Base-by-base conservation (phyloP, 2,888 invertebrate genomes). In the Parapristionchus giblindavisi region DNA sequence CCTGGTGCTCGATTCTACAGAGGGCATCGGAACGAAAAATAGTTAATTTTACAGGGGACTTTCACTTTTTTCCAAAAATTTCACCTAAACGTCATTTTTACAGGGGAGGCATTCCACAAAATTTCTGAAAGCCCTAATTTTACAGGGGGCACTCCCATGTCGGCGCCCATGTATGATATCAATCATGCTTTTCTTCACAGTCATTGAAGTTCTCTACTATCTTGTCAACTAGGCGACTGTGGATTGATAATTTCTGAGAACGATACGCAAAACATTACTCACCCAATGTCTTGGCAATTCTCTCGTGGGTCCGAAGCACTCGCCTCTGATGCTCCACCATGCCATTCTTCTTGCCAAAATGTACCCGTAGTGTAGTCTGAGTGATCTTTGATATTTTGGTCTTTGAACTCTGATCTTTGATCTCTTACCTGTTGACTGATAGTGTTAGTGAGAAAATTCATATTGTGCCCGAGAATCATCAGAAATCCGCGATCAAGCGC, bases 201-300 rank as follows among this genome's bases (percentile, higher is more conserved):
- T 14, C 21, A 48, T n/a, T n/a, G n/a, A n/a, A n/a, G n/a, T n/a
- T n/a, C n/a, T n/a, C n/a, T n/a, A n/a, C n/a, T n/a, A 63, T 43
- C n/a, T 51, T 66, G 32, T 3, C 66, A 1, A 66, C 21, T 3
- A 4, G 66, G 48, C 66, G 51, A n/a, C 21, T 21, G 54, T 27
- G 48, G 21, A 3, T 56, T 56, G 11, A 17, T 24, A 51, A 36
- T n/a, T 29, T 27, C 32, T 29, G 29, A 8, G 2, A n/a, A n/a
- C 8, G 3, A 8, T 27, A 54, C 24, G 14, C 27, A 29, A 27
- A 24, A 60, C 24, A 60, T 11, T 29, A 54, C 54, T 52, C 51
- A 70, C 72, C 91, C 6, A 91, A 88, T 77, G 91, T 91, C 54
- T 91, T 88, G 2, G 91, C 91, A 5, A 91, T 91, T 80, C 91